Percentiles rank a stretch among this genome's conserved stretches.
Evolutionary conservation across 2,113 vertebrate species (phyloP).

Genomic region (Todiramphus saurophagus): DNA sequence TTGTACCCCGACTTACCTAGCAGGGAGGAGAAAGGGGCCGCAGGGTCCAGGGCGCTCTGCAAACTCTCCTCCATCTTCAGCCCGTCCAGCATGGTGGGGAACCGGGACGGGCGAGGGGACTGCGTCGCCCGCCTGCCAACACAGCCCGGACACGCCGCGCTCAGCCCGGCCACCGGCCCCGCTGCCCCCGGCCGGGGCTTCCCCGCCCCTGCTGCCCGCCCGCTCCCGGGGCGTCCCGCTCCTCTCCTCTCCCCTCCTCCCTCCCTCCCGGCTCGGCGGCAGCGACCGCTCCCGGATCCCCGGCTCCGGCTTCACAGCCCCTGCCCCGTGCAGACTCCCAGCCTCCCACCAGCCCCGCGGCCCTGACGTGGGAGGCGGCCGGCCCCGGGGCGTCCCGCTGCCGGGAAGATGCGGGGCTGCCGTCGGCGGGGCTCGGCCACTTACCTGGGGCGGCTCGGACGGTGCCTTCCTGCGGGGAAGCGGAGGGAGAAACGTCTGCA

Average conservation of each 20-base stretch:
- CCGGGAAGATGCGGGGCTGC: not conserved
- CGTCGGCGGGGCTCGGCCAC: not conserved
- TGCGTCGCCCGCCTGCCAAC: slow-evolving; percentile 8
- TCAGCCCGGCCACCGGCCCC: not conserved
- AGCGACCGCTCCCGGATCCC: not conserved
- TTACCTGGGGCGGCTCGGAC: slow-evolving; percentile 23
- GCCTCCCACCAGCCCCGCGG: not conserved
- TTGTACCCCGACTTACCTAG: slow-evolving; percentile 69
- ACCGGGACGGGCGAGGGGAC: not conserved
- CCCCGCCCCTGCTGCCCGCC: not conserved
- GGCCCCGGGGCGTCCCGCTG: not conserved
- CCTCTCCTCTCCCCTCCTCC: not conserved
- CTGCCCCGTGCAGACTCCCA: not conserved
- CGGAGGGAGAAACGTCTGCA: not conserved
- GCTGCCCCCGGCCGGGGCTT: not conserved
- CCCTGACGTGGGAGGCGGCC: not conserved
- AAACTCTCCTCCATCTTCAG: slow-evolving; percentile 80
- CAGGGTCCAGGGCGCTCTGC: slow-evolving; percentile 70
- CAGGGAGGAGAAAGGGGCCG: slow-evolving; percentile 66
- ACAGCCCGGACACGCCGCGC: not conserved
- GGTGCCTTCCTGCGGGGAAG: not conserved
- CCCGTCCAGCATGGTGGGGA: slow-evolving; percentile 75
- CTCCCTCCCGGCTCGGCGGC: not conserved
- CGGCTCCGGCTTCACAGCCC: not conserved
- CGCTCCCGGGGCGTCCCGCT: not conserved